Conservation (phyloP, 2,888 invertebrate species). For the Dendrolimus pini region DNA sequence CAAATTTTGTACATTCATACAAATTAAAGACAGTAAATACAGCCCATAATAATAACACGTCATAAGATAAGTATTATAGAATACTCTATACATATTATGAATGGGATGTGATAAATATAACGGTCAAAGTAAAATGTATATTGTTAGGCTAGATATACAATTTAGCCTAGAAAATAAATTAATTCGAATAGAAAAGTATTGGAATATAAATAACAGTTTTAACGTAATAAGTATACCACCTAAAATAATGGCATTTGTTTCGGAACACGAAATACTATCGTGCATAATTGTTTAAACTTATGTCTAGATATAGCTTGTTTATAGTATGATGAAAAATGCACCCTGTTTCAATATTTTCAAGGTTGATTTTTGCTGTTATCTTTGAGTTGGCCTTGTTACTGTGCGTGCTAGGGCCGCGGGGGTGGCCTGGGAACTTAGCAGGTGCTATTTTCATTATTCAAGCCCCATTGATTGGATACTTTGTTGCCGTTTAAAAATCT, state of each 20-base stretch:
- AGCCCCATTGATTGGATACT: constrained; percentile 75
- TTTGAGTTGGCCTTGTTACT: constrained; percentile 30
- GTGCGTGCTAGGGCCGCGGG: constrained; percentile 60
- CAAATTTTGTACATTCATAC: too few relatives aligned
- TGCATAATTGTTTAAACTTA: constrained; percentile 64
- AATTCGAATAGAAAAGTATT: too few relatives aligned
- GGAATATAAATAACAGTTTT: neutral
- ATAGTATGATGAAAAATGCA: constrained; percentile 20
- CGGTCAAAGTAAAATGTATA: too few relatives aligned
- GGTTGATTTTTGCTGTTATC: constrained; percentile 35
- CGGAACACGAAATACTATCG: constrained; percentile 53
- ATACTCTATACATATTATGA: too few relatives aligned
- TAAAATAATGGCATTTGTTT: constrained; percentile 39
- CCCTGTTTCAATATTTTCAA: constrained; percentile 28
- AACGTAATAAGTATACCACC: constrained; percentile 3
- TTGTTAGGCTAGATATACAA: too few relatives aligned
- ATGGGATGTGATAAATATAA: too few relatives aligned
- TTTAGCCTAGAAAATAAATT: too few relatives aligned
- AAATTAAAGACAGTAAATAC: too few relatives aligned
- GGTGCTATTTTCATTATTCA: constrained; percentile 76
- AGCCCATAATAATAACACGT: too few relatives aligned
- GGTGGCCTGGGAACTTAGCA: constrained; percentile 66
- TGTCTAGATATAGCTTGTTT: constrained; percentile 34
- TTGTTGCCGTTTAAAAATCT: constrained; percentile 76
- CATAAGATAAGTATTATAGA: too few relatives aligned